These are phyloP conservation scores for Thaumetopoea pityocampa DNA, from an alignment of 1,140 invertebrate species.

Conservation along the genomic window DNA sequence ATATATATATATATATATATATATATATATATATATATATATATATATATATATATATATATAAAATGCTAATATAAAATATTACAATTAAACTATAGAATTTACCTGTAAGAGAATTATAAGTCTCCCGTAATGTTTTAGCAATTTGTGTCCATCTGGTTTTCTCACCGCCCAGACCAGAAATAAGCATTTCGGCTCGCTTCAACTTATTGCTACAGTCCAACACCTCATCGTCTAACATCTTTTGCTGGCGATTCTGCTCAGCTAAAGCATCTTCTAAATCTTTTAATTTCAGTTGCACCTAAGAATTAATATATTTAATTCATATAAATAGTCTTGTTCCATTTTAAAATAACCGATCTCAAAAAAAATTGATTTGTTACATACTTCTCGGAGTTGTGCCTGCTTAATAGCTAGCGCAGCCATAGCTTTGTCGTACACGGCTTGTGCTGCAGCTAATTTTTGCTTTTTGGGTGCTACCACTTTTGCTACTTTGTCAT, in stretches of 20 bases:
- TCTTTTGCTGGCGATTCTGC: slow-evolving; percentile 78
- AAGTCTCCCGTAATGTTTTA: slow-evolving; percentile 82
- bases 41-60: no score
- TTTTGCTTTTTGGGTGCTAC: slow-evolving; percentile 90
- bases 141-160: slow-evolving; percentile 89
- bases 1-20: no score
- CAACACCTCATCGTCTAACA: slow-evolving; percentile 87
- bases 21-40: no score
- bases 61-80: no score
- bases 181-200: slow-evolving; percentile 94
- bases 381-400: slow-evolving; percentile 79
- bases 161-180: slow-evolving; percentile 89
- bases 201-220: slow-evolving; percentile 93
- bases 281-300: slow-evolving; percentile 71
- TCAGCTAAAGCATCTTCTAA: slow-evolving; percentile 83
- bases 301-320: slow-evolving; percentile 43
- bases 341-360: no score
- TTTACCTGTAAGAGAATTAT: slow-evolving; percentile 77
- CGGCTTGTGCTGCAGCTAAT: slow-evolving; percentile 84
- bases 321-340: background rate
- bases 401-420: slow-evolving; percentile 85
- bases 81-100: no score
- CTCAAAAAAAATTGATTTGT: no score
- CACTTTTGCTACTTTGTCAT: slow-evolving; percentile 93
- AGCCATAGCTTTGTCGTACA: slow-evolving; percentile 82